Evolutionary conservation across 2,888 invertebrate genomes (phyloP).

Genomic region (Capitulum mitella): DNA sequence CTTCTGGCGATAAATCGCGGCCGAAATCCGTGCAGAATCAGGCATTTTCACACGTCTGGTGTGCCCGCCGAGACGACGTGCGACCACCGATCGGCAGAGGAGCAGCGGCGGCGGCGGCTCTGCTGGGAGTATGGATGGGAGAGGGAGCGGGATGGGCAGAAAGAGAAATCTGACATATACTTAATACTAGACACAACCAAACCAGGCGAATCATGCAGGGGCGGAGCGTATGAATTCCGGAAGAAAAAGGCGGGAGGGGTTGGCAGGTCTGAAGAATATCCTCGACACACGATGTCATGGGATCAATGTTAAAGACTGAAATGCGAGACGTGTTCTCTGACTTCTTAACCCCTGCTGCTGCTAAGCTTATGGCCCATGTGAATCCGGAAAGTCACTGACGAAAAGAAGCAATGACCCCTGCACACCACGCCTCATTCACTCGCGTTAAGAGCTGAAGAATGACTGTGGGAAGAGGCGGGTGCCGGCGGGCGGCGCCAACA

Average conservation of each 20-base stretch:
- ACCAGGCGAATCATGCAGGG: not conserved
- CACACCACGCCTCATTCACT: not conserved
- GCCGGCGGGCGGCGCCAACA: not conserved
- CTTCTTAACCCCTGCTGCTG: no score
- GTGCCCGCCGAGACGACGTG: not conserved
- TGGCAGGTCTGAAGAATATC: no score
- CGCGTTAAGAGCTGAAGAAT: not conserved
- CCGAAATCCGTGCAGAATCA: not conserved
- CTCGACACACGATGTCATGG: no score
- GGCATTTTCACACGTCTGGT: not conserved
- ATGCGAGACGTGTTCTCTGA: no score
- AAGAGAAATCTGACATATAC: not conserved
- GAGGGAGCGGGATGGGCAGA: slow-evolving; percentile 15
- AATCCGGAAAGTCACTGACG: not conserved
- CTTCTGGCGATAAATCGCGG: not conserved
- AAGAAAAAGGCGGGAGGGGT: no score
- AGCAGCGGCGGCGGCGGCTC: no score
- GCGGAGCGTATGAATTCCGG: not conserved
- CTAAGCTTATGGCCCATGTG: not conserved
- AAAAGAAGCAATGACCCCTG: not conserved
- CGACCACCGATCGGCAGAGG: no score
- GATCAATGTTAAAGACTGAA: no score
- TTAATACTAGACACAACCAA: not conserved
- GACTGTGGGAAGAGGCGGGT: not conserved
- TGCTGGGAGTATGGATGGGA: not conserved